phyloP scores from a whole-genome alignment of 2,113 vertebrate species.

The Barnardius zonarius region DNA sequence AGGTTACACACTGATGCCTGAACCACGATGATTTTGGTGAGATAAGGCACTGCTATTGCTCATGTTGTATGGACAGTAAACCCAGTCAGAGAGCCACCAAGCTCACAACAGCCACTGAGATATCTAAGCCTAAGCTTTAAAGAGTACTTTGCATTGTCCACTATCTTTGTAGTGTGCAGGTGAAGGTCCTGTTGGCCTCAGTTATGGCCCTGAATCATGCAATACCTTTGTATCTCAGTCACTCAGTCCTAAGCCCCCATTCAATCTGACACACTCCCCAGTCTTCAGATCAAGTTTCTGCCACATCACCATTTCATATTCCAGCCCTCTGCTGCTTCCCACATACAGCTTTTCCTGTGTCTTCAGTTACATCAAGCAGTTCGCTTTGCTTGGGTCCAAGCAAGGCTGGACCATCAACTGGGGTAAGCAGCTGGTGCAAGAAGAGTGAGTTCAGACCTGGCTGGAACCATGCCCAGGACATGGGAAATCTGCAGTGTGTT shows the following conservation, averaged over 20 bases:
- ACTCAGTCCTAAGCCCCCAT: not conserved
- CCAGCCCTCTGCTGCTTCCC: not conserved
- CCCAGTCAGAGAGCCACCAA: not conserved
- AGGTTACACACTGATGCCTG: rapidly evolving
- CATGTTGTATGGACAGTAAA: not conserved
- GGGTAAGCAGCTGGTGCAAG: not conserved
- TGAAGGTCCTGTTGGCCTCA: not conserved
- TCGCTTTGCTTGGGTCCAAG: not conserved
- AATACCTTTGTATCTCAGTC: not conserved
- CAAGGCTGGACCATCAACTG: not conserved
- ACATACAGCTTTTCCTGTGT: not conserved
- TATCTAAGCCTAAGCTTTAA: not conserved
- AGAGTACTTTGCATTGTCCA: not conserved
- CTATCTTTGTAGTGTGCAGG: not conserved
- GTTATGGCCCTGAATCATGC: too few species aligned
- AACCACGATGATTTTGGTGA: rapidly evolving
- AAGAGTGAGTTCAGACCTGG: not conserved
- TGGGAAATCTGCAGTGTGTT: not conserved
- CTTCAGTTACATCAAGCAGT: not conserved
- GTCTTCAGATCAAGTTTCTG: not conserved
- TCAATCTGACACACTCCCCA: not conserved
- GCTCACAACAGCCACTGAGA: not conserved
- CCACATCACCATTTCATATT: not conserved
- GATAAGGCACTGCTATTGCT: not conserved
- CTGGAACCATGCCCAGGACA: not conserved